These are phyloP conservation scores for Prosopocoilus inquinatus DNA, from an alignment of 2,888 invertebrate species.

Conservation along the genomic window DNA sequence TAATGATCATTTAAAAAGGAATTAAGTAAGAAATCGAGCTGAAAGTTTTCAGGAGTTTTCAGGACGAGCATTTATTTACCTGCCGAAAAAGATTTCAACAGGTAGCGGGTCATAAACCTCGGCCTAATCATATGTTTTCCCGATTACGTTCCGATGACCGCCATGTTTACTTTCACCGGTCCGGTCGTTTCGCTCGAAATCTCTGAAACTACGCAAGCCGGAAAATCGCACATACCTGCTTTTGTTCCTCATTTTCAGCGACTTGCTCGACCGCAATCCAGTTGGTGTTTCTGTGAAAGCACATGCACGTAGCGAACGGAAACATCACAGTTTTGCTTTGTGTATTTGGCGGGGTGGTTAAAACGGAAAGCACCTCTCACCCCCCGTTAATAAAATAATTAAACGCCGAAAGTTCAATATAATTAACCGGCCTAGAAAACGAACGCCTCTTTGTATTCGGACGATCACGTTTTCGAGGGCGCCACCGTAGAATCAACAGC, in stretches of 20 bases:
- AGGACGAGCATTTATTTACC: too few species aligned
- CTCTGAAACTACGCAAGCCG: too few species aligned
- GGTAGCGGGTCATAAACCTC: background rate
- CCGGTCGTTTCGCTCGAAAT: too few species aligned
- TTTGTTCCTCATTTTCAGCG: constrained; percentile 4
- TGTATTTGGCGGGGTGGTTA: background rate
- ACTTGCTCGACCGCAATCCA: constrained; percentile 29
- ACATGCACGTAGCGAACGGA: constrained; percentile 39
- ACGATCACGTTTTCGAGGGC: constrained; percentile 21
- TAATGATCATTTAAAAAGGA: too few species aligned
- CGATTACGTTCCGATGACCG: background rate
- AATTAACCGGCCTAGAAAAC: constrained; percentile 9
- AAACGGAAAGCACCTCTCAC: background rate
- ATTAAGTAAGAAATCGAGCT: too few species aligned
- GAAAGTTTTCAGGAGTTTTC: too few species aligned
- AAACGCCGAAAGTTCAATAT: background rate
- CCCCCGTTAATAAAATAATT: background rate
- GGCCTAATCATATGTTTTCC: background rate
- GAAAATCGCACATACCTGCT: constrained; percentile 11
- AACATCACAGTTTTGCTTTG: constrained; percentile 30
- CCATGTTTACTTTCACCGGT: too few species aligned
- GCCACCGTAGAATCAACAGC: constrained; percentile 22
- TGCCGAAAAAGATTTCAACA: background rate
- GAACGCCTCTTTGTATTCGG: constrained; percentile 16
- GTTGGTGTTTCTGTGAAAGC: constrained; percentile 27